Conservation (phyloP, 2,113 vertebrate species). For the Aviceda subcristata region DNA sequence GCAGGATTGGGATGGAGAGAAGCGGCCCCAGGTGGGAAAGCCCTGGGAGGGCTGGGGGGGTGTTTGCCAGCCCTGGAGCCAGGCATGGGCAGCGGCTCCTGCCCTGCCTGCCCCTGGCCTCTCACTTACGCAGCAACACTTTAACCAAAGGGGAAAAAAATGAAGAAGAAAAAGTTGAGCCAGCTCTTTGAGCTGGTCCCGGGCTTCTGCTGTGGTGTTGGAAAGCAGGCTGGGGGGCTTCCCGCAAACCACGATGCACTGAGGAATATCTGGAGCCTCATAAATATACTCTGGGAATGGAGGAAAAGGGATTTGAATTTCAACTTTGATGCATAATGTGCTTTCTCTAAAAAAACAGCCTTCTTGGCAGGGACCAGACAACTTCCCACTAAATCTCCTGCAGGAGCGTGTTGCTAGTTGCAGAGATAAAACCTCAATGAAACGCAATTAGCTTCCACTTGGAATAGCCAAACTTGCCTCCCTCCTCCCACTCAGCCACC, state of each 20-base stretch:
- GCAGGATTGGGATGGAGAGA: not conserved
- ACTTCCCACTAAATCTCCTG: slow-evolving; percentile 51
- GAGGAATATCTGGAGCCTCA: not conserved
- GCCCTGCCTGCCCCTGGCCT: not conserved
- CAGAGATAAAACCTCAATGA: slow-evolving; percentile 54
- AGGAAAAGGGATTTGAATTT: slow-evolving; percentile 39
- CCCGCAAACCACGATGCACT: not conserved
- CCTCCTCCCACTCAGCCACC: not conserved
- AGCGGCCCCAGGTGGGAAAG: fast-evolving
- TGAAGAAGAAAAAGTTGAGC: not conserved
- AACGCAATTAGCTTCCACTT: slow-evolving; percentile 24
- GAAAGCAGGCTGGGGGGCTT: not conserved
- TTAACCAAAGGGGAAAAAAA: not conserved
- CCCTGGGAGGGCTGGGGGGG: not conserved
- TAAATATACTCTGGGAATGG: not conserved
- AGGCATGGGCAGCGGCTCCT: not conserved
- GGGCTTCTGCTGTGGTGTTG: not conserved
- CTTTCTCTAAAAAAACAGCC: slow-evolving; percentile 13
- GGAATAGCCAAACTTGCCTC: not conserved
- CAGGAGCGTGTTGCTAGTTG: slow-evolving; percentile 25
- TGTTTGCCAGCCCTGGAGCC: not conserved
- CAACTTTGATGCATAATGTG: slow-evolving; percentile 48
- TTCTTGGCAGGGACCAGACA: slow-evolving; percentile 45
- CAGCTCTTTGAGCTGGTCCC: not conserved
- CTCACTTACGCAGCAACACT: not conserved